Percentiles rank a stretch among this genome's conserved stretches.
phyloP scores from a whole-genome alignment of 1,140 invertebrate genomes.

The Idris sp. region DNA sequence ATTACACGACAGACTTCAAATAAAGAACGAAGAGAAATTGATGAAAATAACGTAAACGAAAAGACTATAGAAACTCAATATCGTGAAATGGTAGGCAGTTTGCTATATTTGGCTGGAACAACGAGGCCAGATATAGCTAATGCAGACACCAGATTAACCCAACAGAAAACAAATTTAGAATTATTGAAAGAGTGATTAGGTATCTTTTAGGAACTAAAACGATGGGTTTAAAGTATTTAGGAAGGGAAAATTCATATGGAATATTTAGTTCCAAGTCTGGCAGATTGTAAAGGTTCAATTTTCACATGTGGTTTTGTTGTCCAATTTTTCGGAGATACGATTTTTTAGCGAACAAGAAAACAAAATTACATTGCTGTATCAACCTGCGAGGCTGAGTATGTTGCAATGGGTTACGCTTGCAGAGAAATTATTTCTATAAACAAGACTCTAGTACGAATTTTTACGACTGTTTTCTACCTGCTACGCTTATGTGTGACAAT shows the following conservation, averaged over 20 bases:
- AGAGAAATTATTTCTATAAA: not conserved
- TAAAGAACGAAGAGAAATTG: conserved; percentile 17
- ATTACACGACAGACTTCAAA: conserved; percentile 53
- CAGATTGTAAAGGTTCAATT: conserved; percentile 30
- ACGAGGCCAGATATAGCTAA: conserved; percentile 9
- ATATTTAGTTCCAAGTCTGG: conserved; percentile 42
- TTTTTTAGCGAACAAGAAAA: conserved; percentile 2
- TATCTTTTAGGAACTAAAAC: conserved; percentile 52
- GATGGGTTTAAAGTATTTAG: conserved; percentile 10
- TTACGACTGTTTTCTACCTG: not conserved
- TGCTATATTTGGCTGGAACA: conserved; percentile 32
- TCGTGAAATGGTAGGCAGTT: conserved; percentile 47
- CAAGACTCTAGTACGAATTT: not conserved
- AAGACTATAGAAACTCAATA: conserved; percentile 39
- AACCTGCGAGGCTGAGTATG: not conserved
- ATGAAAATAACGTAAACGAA: conserved; percentile 7
- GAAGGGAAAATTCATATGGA: conserved; percentile 10
- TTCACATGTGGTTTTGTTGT: conserved; percentile 26
- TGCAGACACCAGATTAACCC: conserved; percentile 11
- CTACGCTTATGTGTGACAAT: not conserved
- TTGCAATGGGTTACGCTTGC: not conserved
- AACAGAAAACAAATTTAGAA: conserved; percentile 14
- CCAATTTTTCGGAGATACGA: conserved; percentile 5
- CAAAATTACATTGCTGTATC: not conserved
- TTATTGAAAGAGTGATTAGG: conserved; percentile 15